Evolutionary conservation across 2,797 vertebrate species (phyloP).

Genomic region (Eidolon dupreanum): DNA sequence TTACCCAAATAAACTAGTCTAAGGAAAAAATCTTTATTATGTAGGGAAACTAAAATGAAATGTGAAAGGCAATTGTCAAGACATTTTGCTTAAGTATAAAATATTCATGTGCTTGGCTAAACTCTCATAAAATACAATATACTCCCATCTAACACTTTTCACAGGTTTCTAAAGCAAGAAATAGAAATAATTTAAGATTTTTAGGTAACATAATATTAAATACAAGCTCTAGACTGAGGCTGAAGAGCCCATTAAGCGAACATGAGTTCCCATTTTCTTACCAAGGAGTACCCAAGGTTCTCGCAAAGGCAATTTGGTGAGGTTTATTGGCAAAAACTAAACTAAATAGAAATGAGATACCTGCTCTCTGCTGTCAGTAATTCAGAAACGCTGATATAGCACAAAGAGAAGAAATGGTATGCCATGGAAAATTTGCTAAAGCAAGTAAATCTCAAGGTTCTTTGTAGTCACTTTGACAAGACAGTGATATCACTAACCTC

Average conservation of each 20-base stretch:
- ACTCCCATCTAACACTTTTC: slow-evolving; percentile 63
- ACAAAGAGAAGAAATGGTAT: slow-evolving; percentile 64
- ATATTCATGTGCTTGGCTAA: slow-evolving; percentile 66
- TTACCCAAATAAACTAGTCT: slow-evolving; percentile 74
- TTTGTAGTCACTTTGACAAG: slow-evolving; percentile 75
- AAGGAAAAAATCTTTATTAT: slow-evolving; percentile 60
- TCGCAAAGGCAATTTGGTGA: slow-evolving; percentile 67
- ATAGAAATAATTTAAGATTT: slow-evolving; percentile 81
- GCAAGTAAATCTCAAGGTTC: slow-evolving; percentile 69
- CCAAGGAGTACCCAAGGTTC: slow-evolving; percentile 62
- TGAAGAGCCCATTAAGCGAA: slow-evolving; percentile 72
- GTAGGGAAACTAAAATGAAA: slow-evolving; percentile 68
- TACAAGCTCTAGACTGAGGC: slow-evolving; percentile 52
- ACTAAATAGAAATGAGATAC: slow-evolving; percentile 81
- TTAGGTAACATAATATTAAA: slow-evolving; percentile 80
- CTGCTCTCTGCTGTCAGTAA: slow-evolving; percentile 69
- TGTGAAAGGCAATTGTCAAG: slow-evolving; percentile 65
- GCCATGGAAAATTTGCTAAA: slow-evolving; percentile 60
- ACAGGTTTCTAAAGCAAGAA: slow-evolving; percentile 72
- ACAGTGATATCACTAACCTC: slow-evolving; percentile 59
- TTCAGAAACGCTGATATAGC: slow-evolving; percentile 76
- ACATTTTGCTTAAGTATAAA: slow-evolving; percentile 58
- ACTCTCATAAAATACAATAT: slow-evolving; percentile 21
- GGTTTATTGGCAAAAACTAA: slow-evolving; percentile 79
- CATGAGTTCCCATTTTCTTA: slow-evolving; percentile 58